A percentile compares a stretch with the other conserved stretches of the same genome.
phyloP scores from a whole-genome alignment of 2,888 invertebrate species.

The Rosalia funebris region DNA sequence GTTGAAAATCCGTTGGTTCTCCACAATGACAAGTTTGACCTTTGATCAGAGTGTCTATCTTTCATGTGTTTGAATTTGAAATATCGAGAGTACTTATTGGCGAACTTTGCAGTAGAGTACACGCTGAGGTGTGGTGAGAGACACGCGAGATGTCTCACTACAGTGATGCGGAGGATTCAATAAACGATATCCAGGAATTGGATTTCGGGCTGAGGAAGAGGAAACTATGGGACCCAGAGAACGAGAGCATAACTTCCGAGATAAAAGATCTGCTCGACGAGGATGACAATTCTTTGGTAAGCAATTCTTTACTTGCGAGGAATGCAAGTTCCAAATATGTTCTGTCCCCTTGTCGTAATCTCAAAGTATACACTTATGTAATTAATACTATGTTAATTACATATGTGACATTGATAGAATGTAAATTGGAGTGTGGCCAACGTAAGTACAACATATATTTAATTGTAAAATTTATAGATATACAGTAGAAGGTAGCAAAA shows the following conservation, averaged over 20 bases:
- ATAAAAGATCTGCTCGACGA: slow-evolving; percentile 64
- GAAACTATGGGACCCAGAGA: slow-evolving; percentile 63
- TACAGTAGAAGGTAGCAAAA: too few relatives aligned
- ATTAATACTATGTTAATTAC: too few relatives aligned
- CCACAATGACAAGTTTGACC: background rate
- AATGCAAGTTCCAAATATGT: too few relatives aligned
- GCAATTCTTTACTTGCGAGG: slow-evolving; percentile 20
- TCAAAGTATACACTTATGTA: too few relatives aligned
- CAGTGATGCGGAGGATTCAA: slow-evolving; percentile 63
- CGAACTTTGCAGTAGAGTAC: background rate
- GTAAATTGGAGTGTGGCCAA: too few relatives aligned
- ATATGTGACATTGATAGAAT: too few relatives aligned
- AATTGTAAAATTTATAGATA: too few relatives aligned
- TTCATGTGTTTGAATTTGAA: background rate
- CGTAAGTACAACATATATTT: too few relatives aligned
- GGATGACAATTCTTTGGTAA: slow-evolving; percentile 63
- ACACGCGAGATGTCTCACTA: slow-evolving; percentile 60
- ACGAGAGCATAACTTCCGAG: slow-evolving; percentile 63
- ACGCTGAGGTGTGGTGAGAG: slow-evolving; percentile 15
- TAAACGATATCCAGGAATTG: slow-evolving; percentile 54
- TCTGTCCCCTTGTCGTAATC: too few relatives aligned
- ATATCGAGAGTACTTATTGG: background rate
- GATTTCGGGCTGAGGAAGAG: slow-evolving; percentile 57
- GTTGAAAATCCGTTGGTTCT: background rate
- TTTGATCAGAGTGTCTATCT: slow-evolving; percentile 11